Evolutionary conservation across 2,888 invertebrate species (phyloP).

Genomic region (Arctia plantaginis): DNA sequence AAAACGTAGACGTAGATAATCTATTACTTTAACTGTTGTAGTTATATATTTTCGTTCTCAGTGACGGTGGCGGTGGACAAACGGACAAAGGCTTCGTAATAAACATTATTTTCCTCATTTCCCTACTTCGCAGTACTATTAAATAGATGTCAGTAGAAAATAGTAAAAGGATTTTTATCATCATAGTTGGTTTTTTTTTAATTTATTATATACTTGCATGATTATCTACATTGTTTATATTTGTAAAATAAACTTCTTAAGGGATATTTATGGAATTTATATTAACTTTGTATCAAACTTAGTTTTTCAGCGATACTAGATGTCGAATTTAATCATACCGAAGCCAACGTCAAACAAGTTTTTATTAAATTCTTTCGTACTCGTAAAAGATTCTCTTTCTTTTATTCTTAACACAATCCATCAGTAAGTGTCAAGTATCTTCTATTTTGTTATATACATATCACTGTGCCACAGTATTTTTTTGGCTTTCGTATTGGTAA

Average conservation of each 20-base stretch:
- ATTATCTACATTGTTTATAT: neutral
- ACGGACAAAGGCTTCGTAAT: neutral
- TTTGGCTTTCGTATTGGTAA: neutral
- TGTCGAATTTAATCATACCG: neutral
- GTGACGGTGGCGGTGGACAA: neutral
- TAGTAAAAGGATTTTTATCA: neutral
- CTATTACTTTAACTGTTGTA: neutral
- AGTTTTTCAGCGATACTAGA: neutral
- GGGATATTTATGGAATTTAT: too few relatives aligned
- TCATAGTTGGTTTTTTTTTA: too few relatives aligned
- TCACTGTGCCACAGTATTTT: neutral
- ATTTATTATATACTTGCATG: neutral
- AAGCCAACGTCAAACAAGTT: neutral
- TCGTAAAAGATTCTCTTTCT: neutral
- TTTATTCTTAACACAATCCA: neutral
- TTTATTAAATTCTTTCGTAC: neutral
- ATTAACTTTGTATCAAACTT: neutral
- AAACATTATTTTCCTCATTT: neutral
- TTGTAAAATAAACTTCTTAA: too few relatives aligned
- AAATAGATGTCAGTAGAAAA: neutral
- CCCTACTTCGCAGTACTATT: neutral
- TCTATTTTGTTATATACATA: neutral
- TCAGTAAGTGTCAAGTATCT: neutral
- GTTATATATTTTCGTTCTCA: neutral
- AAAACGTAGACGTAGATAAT: neutral